These are phyloP conservation scores for Edolisoma coerulescens DNA, from an alignment of 2,113 vertebrate species.

Conservation along the genomic window DNA sequence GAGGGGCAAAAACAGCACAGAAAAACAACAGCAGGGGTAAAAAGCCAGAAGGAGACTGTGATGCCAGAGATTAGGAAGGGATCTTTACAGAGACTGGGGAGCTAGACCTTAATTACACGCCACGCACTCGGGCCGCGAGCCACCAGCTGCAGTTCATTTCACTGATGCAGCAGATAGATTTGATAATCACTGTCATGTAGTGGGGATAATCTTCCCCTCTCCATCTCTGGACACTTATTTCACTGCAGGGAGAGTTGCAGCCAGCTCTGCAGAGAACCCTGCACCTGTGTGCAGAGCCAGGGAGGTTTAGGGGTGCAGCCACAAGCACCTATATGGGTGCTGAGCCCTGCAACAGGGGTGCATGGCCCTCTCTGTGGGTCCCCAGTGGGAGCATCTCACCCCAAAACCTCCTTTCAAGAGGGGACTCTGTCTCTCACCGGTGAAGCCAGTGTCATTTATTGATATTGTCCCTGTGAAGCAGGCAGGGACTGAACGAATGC, in stretches of 20 bases:
- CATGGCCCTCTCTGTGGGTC: fast-evolving
- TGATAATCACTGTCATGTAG: neutral
- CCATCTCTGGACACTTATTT: neutral
- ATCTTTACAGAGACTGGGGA: neutral
- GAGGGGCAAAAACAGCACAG: neutral
- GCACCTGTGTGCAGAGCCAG: fast-evolving
- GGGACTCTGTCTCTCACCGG: fast-evolving
- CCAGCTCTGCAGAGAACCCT: neutral
- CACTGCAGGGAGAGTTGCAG: neutral
- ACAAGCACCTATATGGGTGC: no score
- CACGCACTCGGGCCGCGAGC: neutral
- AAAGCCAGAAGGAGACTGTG: neutral
- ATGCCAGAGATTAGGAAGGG: conserved; percentile 11
- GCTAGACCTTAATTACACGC: neutral
- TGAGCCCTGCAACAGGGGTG: neutral
- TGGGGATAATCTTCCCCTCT: neutral
- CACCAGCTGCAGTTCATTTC: neutral
- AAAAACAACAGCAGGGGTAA: neutral
- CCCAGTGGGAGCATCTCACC: neutral
- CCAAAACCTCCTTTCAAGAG: neutral
- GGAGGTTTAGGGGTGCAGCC: neutral
- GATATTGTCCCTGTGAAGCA: neutral
- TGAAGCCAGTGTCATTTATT: neutral
- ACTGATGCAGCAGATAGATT: neutral
- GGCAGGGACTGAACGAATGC: neutral